Percentiles rank a stretch among this genome's conserved stretches.
Conservation (phyloP, 2,888 invertebrate genomes). For the Amphimallon solstitiale region DNA sequence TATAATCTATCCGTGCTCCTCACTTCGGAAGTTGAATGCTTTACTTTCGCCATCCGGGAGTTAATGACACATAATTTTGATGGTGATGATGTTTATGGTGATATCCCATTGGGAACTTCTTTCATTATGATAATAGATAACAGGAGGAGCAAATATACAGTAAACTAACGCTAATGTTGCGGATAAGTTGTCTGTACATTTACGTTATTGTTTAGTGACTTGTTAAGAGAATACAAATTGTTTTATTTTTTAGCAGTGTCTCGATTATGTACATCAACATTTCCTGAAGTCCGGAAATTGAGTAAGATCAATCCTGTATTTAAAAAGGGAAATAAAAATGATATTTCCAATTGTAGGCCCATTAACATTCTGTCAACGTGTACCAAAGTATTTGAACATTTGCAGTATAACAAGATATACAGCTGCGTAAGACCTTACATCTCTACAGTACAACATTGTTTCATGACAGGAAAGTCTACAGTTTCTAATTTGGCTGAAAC, state of each 20-base stretch:
- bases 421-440: too few relatives aligned
- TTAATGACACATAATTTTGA: conserved; percentile 47
- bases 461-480: neutral
- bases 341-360: too few relatives aligned
- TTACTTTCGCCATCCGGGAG: conserved; percentile 29
- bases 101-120: conserved; percentile 1
- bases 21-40: neutral
- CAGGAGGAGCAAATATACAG: too few relatives aligned
- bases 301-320: too few relatives aligned
- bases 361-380: too few relatives aligned
- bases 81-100: neutral
- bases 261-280: neutral
- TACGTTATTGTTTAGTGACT: neutral
- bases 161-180: neutral
- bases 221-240: too few relatives aligned
- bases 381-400: too few relatives aligned
- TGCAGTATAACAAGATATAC: too few relatives aligned
- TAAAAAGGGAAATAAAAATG: too few relatives aligned
- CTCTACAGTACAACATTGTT: neutral
- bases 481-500: neutral
- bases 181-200: neutral
- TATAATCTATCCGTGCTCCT: neutral
- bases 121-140: conserved; percentile 10
- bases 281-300: too few relatives aligned
- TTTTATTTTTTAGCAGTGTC: too few relatives aligned